Evolutionary conservation across 2,113 vertebrate genomes (phyloP), one percentile per base, ranked within the genome.

Genomic region (Sula dactylatra): DNA sequence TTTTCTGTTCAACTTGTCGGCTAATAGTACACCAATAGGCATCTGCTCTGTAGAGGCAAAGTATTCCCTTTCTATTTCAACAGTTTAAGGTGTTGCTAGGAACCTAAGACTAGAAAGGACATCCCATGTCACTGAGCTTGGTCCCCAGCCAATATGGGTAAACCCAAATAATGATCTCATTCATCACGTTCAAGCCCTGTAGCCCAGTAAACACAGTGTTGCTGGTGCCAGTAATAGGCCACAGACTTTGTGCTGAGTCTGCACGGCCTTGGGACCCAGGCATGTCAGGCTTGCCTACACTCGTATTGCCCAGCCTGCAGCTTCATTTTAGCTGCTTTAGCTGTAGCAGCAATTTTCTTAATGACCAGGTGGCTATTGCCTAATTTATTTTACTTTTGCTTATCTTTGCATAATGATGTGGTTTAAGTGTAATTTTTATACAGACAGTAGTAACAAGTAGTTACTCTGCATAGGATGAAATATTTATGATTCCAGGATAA

Each of bases 261-360:
- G 94, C 89, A 93, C 2, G 4, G 72, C 73, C 81, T 70, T 6
- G 7, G 66, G 73, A 86, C 40, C 22, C 76, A 77, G 38, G 74
- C 82, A 45, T 0, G 16, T 31, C 91, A 84, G 61, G 47, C 61
- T 78, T 95, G 83, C 38, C 90, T 62, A 29, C 32, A 20, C 61
- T 95, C 47, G 65, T 8, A 20, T 11, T 84, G 59, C 73, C 84
- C 84, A 89, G 44, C 73, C 58, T 14, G 4, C 38, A 82, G 81
- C 86, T 93, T 91, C 34, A 8, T 64, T 90, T 88, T 36, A 82
- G 44, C 94, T 85, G 79, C 62, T 93, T 94, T 82, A 95, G 96
- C 92, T 94, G 90, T 20, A 70, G 89, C 87, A 96, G 94, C 95
- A 87, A 47, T 91, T 94, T 96, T 61, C 69, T 80, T 96, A 96